Evolutionary conservation across 2,797 vertebrate species (phyloP).

Genomic region (Stomatorhinus walkeri): DNA sequence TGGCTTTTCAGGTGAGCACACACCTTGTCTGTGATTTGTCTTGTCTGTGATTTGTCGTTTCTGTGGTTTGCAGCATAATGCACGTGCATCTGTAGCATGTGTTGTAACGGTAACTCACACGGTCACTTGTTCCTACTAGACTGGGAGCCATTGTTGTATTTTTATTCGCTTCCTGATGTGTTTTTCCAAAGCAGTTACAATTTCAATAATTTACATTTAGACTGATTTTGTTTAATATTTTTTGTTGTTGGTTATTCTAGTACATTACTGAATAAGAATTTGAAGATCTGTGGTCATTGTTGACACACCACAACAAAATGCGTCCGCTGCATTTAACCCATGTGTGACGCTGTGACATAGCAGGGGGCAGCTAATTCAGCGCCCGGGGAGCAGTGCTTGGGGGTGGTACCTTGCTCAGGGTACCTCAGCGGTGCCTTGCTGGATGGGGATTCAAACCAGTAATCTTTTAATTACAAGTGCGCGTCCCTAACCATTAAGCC

Average conservation of each 20-base stretch:
- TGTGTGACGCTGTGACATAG: not conserved
- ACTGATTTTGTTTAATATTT: not conserved
- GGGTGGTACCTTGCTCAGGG: not conserved
- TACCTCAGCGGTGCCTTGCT: too few relatives aligned
- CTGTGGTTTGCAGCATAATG: not conserved
- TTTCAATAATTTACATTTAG: not conserved
- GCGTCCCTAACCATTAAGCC: too few relatives aligned
- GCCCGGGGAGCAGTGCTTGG: too few relatives aligned
- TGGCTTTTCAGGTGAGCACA: constrained; percentile 17
- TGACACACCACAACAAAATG: too few relatives aligned
- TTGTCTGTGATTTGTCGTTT: not conserved
- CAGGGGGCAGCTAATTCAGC: not conserved
- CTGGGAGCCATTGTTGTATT: not conserved
- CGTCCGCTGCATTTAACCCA: too few relatives aligned
- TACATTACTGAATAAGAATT: not conserved
- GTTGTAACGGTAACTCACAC: not conserved
- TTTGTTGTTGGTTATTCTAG: not conserved
- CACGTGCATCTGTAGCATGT: not conserved
- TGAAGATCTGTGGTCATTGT: too few relatives aligned
- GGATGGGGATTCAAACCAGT: too few relatives aligned
- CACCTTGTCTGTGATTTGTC: not conserved
- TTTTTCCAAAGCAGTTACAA: not conserved
- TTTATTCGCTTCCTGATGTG: not conserved
- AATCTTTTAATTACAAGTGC: too few relatives aligned
- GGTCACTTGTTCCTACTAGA: not conserved